phyloP scores from a whole-genome alignment of 2,888 invertebrate genomes.

The Platypus cylindrus region DNA sequence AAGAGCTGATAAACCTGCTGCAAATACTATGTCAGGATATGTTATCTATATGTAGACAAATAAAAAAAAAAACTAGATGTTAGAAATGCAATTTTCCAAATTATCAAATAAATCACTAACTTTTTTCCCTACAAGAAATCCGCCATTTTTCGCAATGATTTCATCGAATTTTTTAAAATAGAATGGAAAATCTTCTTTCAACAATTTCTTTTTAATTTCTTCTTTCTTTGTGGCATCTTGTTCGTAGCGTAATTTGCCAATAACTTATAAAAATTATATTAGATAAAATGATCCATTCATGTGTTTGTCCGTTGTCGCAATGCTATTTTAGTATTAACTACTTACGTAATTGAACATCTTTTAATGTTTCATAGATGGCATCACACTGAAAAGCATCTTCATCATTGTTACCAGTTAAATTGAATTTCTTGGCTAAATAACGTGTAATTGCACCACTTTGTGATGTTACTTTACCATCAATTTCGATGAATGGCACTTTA shows the following conservation, averaged over 20 bases:
- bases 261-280: slow-evolving; percentile 3
- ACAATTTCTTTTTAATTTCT: slow-evolving; percentile 38
- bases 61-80: background rate
- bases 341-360: too few relatives aligned
- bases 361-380: too few relatives aligned
- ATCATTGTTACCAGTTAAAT: slow-evolving; percentile 41
- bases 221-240: slow-evolving; percentile 41
- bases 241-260: slow-evolving; percentile 22
- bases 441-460: slow-evolving; percentile 45
- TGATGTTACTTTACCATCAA: slow-evolving; percentile 41
- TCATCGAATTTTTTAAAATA: slow-evolving; percentile 43
- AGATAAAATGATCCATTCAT: too few relatives aligned
- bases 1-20: background rate
- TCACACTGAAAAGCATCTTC: slow-evolving; percentile 44
- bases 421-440: slow-evolving; percentile 40
- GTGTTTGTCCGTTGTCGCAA: too few relatives aligned
- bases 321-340: too few relatives aligned
- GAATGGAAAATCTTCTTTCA: slow-evolving; percentile 41
- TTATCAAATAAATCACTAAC: slow-evolving; percentile 26
- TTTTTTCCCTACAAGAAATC: slow-evolving; percentile 40
- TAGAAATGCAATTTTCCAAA: background rate
- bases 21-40: slow-evolving; percentile 10
- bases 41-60: too few relatives aligned
- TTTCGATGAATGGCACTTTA: slow-evolving; percentile 43
- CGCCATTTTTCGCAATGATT: slow-evolving; percentile 39